Evolutionary conservation across 2,888 invertebrate species (phyloP), one percentile per base, ranked within the genome.

Genomic region (Lepidochitona cinerea): DNA sequence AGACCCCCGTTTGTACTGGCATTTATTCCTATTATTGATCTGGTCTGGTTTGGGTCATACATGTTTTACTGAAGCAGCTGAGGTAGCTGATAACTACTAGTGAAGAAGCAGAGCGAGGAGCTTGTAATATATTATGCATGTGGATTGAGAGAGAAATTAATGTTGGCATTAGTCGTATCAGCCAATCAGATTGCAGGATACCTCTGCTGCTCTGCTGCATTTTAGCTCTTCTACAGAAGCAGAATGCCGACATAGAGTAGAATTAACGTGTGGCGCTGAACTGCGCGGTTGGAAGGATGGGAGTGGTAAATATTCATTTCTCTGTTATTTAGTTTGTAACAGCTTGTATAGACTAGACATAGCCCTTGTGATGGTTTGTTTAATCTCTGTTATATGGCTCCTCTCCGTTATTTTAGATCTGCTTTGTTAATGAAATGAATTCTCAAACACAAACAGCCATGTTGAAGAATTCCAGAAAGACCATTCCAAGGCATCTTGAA

Each of bases 221-320:
- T 23, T 59, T 23, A 29, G 1, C 59, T 26, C 59, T 23, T 23
- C 49, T 59, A n/a, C 26, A 59, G 59, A 59, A 23, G 23, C 59
- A 59, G 59, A 59, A 59, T 59, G 59, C 59, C 59, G 59, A 59
- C 59, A 59, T 59, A 59, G 59, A 14, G 32, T 23, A 59, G 59
- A 59, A 59, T 59, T 4, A 59, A 29, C 59, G 59, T 26, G 26
- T 23, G 23, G 59, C 59, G 59, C 59, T 26, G 59, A 29, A 26
- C 26, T 14, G 59, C 59, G 59, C 59, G 23, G 59, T 23, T 29
- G 59, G 32, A 29, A 59, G 59, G 59, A 59, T 59, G 59, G 59
- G 59, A 59, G 59, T 59, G 59, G 59, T 59, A 59, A 59, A 59
- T 59, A 59, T 59, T 29, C 14, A 26, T 32, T 59, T 29, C n/a